These are phyloP conservation scores for Rissa tridactyla DNA, from an alignment of 2,113 vertebrate species.

Conservation along the genomic window DNA sequence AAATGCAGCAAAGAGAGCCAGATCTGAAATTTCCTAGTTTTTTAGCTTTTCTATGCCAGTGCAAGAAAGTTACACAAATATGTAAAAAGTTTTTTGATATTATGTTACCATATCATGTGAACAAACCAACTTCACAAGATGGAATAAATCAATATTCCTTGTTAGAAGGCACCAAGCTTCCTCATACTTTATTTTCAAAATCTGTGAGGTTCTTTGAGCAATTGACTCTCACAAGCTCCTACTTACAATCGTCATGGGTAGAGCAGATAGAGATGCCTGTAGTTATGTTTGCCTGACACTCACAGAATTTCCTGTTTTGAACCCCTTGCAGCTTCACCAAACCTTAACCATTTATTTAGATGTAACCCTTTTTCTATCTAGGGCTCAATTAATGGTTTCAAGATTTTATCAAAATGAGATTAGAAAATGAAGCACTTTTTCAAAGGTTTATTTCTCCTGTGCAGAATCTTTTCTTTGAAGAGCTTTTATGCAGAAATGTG, in stretches of 20 bases:
- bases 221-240: background rate
- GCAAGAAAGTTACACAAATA: background rate
- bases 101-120: background rate
- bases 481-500: background rate
- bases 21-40: background rate
- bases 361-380: background rate
- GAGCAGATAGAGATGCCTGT: background rate
- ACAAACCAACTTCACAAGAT: background rate
- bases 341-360: background rate
- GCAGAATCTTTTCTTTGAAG: background rate
- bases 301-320: background rate
- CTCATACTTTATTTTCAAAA: background rate
- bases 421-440: background rate
- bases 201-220: background rate
- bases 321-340: background rate
- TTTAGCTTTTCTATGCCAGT: background rate
- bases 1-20: background rate
- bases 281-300: background rate
- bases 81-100: background rate
- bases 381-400: background rate
- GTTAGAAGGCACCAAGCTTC: background rate
- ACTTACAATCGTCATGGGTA: background rate
- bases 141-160: background rate
- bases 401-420: background rate
- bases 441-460: background rate